Percentiles rank a stretch among this genome's conserved stretches.
Conservation (phyloP, 1,140 invertebrate species). For the Bombus consobrinus region DNA sequence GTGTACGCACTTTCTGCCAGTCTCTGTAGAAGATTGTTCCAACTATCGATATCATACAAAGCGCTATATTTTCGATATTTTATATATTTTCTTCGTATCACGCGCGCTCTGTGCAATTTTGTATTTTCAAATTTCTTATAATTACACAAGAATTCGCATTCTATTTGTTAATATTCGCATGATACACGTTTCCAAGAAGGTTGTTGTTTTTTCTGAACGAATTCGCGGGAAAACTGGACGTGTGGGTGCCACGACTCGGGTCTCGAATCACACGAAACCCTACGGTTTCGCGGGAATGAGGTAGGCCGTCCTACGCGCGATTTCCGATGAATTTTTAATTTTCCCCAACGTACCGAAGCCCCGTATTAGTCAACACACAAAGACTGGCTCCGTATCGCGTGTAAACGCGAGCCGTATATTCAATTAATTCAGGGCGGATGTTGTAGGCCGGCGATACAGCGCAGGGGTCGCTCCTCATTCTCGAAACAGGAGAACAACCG, state of each 20-base stretch:
- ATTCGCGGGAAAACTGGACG: background rate
- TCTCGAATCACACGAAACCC: background rate
- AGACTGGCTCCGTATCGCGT: constrained; percentile 49
- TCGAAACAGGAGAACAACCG: constrained; percentile 55
- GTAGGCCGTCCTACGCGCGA: background rate
- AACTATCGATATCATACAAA: no score
- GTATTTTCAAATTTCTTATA: no score
- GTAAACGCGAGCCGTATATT: constrained; percentile 52
- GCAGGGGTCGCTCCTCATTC: constrained; percentile 49
- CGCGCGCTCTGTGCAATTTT: no score
- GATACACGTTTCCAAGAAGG: background rate
- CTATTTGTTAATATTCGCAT: background rate
- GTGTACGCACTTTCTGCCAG: no score
- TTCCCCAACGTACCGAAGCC: background rate
- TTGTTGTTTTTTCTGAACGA: background rate
- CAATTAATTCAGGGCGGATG: constrained; percentile 66
- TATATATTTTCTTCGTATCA: no score
- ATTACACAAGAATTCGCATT: no score
- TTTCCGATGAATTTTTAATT: constrained; percentile 50
- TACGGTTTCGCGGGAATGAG: constrained; percentile 10
- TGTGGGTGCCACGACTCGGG: background rate
- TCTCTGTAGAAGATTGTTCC: no score
- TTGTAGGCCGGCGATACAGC: constrained; percentile 53
- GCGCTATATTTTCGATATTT: no score
- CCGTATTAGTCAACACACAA: constrained; percentile 17